Evolutionary conservation across 37 sponge, comb jelly and placozoan genomes (phyloP).

Genomic region (Petrosia ficiformis): DNA sequence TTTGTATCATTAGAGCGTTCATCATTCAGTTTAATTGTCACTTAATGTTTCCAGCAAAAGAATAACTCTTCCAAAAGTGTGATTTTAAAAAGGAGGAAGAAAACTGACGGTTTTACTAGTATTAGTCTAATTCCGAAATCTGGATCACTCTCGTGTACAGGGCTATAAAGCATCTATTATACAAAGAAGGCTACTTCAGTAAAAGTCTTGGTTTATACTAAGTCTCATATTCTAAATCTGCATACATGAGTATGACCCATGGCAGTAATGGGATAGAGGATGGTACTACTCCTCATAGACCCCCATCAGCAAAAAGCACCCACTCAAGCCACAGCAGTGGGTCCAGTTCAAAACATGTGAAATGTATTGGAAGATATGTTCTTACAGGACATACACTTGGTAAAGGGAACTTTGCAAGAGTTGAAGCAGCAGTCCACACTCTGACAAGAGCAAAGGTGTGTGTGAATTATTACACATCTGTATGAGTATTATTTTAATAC

Average conservation of each 20-base stretch:
- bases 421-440: slow-evolving; percentile 89
- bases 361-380: slow-evolving; percentile 93
- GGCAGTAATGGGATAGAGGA: neutral
- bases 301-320: slow-evolving; percentile 31
- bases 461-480: slow-evolving; percentile 65
- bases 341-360: slow-evolving; percentile 71
- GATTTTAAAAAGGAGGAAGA: no score
- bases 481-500: slow-evolving; percentile 91
- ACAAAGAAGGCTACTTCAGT: no score
- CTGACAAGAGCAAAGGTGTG: slow-evolving; percentile 87
- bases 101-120: no score
- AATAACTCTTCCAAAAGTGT: no score
- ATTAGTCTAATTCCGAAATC: no score
- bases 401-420: slow-evolving; percentile 98
- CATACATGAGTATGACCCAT: neutral
- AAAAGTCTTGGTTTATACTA: no score
- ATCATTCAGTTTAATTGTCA: no score
- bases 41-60: no score
- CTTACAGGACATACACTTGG: slow-evolving; percentile 84
- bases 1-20: no score
- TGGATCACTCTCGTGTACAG: no score
- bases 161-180: no score
- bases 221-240: no score
- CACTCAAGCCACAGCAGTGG: slow-evolving; percentile 39
- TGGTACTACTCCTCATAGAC: slow-evolving; percentile 9